Conservation (phyloP, 2,888 invertebrate species). For the Euproctis similis region DNA sequence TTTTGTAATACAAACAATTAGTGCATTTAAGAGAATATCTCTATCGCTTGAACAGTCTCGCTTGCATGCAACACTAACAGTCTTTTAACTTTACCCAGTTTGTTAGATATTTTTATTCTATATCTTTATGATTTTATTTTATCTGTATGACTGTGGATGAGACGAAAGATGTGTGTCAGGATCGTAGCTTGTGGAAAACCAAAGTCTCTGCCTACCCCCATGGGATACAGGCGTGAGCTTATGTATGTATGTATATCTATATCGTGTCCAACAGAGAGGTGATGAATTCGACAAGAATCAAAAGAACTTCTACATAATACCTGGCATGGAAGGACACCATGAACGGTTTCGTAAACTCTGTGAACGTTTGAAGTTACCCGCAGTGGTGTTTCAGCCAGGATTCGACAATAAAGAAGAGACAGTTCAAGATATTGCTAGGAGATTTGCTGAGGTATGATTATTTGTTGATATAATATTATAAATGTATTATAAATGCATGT, state of each 20-base stretch:
- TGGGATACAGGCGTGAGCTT: too few species aligned
- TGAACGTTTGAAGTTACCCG: conserved; percentile 35
- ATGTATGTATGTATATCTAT: too few species aligned
- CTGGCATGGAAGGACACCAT: conserved; percentile 42
- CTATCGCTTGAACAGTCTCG: conserved; percentile 4
- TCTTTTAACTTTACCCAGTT: too few species aligned
- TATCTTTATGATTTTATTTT: too few species aligned
- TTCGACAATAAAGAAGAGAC: conserved; percentile 32
- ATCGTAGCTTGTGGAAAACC: too few species aligned
- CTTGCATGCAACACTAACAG: background rate
- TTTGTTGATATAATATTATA: background rate
- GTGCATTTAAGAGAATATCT: background rate
- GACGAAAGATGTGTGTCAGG: too few species aligned
- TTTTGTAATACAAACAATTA: too few species aligned
- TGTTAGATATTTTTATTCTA: too few species aligned
- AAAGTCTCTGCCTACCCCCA: too few species aligned
- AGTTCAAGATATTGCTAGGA: conserved; percentile 27
- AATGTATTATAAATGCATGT: background rate
- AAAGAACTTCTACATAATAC: conserved; percentile 33
- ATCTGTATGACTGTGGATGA: too few species aligned
- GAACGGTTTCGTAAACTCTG: conserved; percentile 29
- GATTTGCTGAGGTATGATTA: conserved; percentile 29
- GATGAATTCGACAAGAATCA: conserved; percentile 32
- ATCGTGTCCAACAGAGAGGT: conserved; percentile 24
- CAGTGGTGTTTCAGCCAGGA: conserved; percentile 37